phyloP scores from a whole-genome alignment of 1,140 invertebrate genomes.

The Lordiphosa stackelbergi region DNA sequence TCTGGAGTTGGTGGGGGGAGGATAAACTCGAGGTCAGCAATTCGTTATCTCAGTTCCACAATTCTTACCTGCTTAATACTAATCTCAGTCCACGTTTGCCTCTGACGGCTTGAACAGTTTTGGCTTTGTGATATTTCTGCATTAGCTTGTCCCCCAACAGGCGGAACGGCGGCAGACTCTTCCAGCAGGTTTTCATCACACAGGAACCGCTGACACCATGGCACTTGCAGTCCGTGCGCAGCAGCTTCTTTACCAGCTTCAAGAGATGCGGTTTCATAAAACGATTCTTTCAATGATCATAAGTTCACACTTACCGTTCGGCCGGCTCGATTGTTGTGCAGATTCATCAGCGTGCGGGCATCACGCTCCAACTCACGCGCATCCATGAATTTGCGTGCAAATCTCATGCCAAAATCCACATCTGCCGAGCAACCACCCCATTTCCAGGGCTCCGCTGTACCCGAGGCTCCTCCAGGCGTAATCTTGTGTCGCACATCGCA shows the following conservation, averaged over 20 bases:
- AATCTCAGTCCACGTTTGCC: conserved; percentile 78
- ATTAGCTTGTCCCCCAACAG: conserved; percentile 89
- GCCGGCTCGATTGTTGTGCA: conserved; percentile 97
- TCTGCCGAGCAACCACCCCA: conserved; percentile 94
- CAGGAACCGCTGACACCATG: conserved; percentile 97
- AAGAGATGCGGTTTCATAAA: conserved; percentile 6
- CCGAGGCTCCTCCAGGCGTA: not conserved
- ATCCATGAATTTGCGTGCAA: conserved; percentile 90
- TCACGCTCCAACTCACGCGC: conserved; percentile 89
- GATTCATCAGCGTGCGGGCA: conserved; percentile 94
- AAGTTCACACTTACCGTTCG: conserved; percentile 84
- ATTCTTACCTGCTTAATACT: conserved; percentile 75
- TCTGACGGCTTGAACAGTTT: conserved; percentile 81
- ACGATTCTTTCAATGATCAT: not conserved
- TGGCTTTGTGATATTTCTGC: conserved; percentile 89
- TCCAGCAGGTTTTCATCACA: conserved; percentile 96
- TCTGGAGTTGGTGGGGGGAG: conserved; percentile 40
- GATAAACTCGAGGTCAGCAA: not conserved
- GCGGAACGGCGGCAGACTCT: conserved; percentile 90
- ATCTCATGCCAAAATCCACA: conserved; percentile 86
- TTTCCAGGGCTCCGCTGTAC: conserved; percentile 80
- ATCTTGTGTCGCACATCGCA: conserved; percentile 81
- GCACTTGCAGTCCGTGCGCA: conserved; percentile 94
- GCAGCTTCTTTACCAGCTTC: conserved; percentile 89
- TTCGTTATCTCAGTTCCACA: not conserved